Evolutionary conservation across 2,888 invertebrate species (phyloP).

Genomic region (Drosophila atripex): DNA sequence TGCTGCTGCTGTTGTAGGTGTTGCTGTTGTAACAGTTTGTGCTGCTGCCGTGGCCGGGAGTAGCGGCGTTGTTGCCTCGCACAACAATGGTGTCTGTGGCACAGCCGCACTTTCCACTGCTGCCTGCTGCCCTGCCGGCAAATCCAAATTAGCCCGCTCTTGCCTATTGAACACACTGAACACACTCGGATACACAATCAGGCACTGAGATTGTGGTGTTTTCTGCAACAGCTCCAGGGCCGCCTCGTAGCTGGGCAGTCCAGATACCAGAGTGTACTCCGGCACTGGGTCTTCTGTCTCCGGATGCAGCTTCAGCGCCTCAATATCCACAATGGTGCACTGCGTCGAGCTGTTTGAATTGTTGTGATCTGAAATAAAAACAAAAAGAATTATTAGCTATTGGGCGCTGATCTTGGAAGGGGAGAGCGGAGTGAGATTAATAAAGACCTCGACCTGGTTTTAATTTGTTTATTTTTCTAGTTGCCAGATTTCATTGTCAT

Average conservation of each 20-base stretch:
- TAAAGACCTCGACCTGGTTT: constrained; percentile 35
- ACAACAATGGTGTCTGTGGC: constrained; percentile 40
- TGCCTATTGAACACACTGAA: constrained; percentile 80
- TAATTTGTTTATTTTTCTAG: constrained; percentile 16
- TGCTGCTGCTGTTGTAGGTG: constrained; percentile 24
- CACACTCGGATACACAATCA: constrained; percentile 82
- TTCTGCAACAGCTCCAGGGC: constrained; percentile 86
- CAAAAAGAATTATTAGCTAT: constrained; percentile 17
- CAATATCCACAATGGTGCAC: constrained; percentile 79
- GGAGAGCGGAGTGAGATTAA: constrained; percentile 4
- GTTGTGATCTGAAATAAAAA: constrained; percentile 56
- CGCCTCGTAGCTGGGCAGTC: constrained; percentile 87
- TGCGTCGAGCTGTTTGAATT: constrained; percentile 63
- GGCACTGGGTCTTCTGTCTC: constrained; percentile 86
- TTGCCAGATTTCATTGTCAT: constrained; percentile 29
- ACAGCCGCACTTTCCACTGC: constrained; percentile 30
- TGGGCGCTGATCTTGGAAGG: not conserved
- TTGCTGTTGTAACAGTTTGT: constrained; percentile 27
- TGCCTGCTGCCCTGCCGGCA: constrained; percentile 44
- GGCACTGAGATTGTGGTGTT: constrained; percentile 78
- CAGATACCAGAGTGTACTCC: constrained; percentile 87
- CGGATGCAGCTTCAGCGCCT: constrained; percentile 80
- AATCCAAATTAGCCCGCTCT: constrained; percentile 66
- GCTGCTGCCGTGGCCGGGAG: constrained; percentile 27
- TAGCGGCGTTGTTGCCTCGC: constrained; percentile 41